These are phyloP conservation scores for Desmophyllum pertusum DNA, from an alignment of 92 coral and sea anemone species.

Conservation along the genomic window DNA sequence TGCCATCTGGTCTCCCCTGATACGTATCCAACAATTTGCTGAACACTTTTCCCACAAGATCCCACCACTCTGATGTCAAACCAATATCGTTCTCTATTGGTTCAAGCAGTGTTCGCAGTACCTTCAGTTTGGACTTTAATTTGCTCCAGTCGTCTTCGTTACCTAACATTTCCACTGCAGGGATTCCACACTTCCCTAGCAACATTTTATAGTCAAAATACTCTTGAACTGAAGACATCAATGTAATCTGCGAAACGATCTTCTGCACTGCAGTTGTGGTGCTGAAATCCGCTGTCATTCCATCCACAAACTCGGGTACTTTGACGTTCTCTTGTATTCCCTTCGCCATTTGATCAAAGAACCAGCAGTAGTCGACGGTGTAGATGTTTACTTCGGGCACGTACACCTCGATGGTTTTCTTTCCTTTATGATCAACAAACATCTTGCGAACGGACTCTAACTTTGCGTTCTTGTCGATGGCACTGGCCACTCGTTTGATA, in stretches of 20 bases:
- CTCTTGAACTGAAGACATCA: slow-evolving; percentile 67
- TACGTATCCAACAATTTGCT: slow-evolving; percentile 62
- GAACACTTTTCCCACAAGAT: slow-evolving; percentile 53
- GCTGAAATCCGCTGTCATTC: slow-evolving; percentile 71
- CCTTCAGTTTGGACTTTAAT: slow-evolving; percentile 48
- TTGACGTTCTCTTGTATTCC: slow-evolving; percentile 57
- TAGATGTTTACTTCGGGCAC: slow-evolving; percentile 53
- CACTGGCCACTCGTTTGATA: slow-evolving; percentile 62
- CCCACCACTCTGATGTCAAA: slow-evolving; percentile 66
- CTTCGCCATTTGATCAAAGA: slow-evolving; percentile 67
- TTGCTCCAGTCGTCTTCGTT: slow-evolving; percentile 60
- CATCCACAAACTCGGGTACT: slow-evolving; percentile 71
- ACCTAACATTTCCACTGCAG: slow-evolving; percentile 68
- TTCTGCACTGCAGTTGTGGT: slow-evolving; percentile 61
- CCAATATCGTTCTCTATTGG: slow-evolving; percentile 53
- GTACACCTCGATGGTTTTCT: slow-evolving; percentile 56
- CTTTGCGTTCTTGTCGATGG: slow-evolving; percentile 61
- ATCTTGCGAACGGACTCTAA: slow-evolving; percentile 52
- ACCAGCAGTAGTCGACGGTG: slow-evolving; percentile 65
- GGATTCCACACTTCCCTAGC: slow-evolving; percentile 57
- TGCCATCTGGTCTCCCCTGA: slow-evolving; percentile 53
- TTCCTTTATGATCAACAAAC: slow-evolving; percentile 70
- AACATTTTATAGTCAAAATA: slow-evolving; percentile 33
- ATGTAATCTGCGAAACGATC: slow-evolving; percentile 51
- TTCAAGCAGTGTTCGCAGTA: slow-evolving; percentile 41